Percentiles rank a stretch among this genome's conserved stretches.
Evolutionary conservation across 2,888 invertebrate genomes (phyloP).

Genomic region (Uloborus plumipes): DNA sequence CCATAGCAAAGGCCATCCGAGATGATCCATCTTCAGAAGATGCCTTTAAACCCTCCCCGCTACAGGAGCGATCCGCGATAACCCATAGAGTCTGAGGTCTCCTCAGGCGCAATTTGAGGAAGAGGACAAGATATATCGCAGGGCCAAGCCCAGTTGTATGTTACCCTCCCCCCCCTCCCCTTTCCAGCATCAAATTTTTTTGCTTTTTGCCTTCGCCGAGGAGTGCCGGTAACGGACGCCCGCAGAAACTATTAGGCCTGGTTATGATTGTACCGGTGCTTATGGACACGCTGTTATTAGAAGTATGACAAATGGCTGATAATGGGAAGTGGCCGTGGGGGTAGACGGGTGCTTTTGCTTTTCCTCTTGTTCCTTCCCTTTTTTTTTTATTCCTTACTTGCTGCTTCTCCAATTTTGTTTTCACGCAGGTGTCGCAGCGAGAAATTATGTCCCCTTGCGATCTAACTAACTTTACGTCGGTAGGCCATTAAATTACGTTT

Average conservation of each 20-base stretch:
- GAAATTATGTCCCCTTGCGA: constrained; percentile 9
- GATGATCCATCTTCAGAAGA: constrained; percentile 46
- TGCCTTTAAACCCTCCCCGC: constrained; percentile 13
- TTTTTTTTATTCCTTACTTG: neutral
- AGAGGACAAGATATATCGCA: constrained; percentile 22
- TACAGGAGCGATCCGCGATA: neutral
- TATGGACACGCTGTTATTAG: constrained; percentile 63
- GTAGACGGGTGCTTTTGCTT: constrained; percentile 27
- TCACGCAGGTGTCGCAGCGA: constrained; percentile 45
- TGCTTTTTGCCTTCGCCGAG: constrained; percentile 18
- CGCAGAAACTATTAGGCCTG: constrained; percentile 53
- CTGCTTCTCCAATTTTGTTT: constrained; percentile 12
- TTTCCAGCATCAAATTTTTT: neutral
- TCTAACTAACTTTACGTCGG: constrained; percentile 18
- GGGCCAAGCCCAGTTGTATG: constrained; percentile 43
- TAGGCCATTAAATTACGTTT: constrained; percentile 12
- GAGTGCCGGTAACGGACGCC: constrained; percentile 57
- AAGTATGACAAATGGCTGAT: constrained; percentile 58
- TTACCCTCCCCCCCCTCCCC: neutral
- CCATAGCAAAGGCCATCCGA: constrained; percentile 31
- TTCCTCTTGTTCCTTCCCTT: neutral
- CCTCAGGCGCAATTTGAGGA: neutral
- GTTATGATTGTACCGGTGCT: constrained; percentile 48
- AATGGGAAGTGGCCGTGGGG: constrained; percentile 55
- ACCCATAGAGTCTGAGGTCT: constrained; percentile 38